These are phyloP conservation scores for Miopithecus talapoin DNA, from an alignment of 2,797 vertebrate genomes.

Conservation along the genomic window DNA sequence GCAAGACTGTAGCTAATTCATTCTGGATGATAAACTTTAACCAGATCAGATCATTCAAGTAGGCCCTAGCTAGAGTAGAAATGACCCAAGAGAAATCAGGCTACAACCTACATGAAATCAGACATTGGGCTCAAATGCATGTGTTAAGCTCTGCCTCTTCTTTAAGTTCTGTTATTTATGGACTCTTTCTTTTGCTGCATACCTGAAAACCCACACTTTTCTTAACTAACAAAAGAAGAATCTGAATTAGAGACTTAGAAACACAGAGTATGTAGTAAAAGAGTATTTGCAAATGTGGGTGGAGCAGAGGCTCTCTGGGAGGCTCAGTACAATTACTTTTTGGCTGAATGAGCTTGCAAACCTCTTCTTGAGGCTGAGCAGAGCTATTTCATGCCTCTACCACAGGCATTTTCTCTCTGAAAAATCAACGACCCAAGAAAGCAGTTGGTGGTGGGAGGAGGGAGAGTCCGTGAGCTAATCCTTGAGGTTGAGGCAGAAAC, in stretches of 20 bases:
- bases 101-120: background rate
- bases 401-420: slow-evolving; percentile 35
- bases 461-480: slow-evolving; percentile 46
- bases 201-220: background rate
- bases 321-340: slow-evolving; percentile 42
- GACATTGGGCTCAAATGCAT: background rate
- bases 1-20: background rate
- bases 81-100: background rate
- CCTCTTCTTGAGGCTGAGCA: slow-evolving; percentile 27
- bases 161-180: background rate
- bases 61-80: background rate
- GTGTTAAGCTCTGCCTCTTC: background rate
- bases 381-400: slow-evolving; percentile 38
- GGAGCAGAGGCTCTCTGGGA: background rate
- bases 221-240: slow-evolving; percentile 37
- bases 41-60: background rate
- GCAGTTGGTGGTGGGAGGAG: slow-evolving; percentile 17
- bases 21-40: background rate
- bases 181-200: background rate
- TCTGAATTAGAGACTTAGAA: background rate
- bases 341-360: slow-evolving; percentile 35
- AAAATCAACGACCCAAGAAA: slow-evolving; percentile 61
- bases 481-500: slow-evolving; percentile 52
- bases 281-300: slow-evolving; percentile 22
- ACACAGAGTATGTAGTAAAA: background rate